Percentiles rank a stretch among this genome's conserved stretches.
Evolutionary conservation across 92 coral and sea anemone species (phyloP).

Genomic region (Phenganax marumi): DNA sequence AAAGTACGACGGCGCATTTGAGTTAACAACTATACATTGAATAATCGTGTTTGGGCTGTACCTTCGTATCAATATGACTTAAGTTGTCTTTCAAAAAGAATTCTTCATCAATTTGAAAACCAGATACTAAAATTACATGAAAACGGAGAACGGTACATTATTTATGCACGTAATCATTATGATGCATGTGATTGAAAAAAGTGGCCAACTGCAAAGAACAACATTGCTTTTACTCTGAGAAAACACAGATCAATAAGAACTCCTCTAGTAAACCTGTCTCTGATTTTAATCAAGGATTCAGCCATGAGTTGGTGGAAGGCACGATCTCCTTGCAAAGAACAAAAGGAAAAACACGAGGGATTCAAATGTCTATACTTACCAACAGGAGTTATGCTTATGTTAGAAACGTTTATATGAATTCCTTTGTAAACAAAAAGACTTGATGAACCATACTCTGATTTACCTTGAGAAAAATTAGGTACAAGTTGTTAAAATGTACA

Average conservation of each 20-base stretch:
- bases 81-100: slow-evolving; percentile 20
- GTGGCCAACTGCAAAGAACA: too few relatives aligned
- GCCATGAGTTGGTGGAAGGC: too few relatives aligned
- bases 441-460: slow-evolving; percentile 2
- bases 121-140: slow-evolving; percentile 18
- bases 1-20: background rate
- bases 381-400: slow-evolving; percentile 25
- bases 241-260: too few relatives aligned
- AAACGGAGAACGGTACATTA: background rate
- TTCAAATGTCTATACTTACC: background rate
- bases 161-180: background rate
- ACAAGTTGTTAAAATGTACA: background rate
- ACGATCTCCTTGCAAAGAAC: too few relatives aligned
- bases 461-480: background rate
- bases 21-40: background rate
- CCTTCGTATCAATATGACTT: slow-evolving; percentile 9
- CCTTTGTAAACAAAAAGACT: slow-evolving; percentile 41
- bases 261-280: too few relatives aligned
- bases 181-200: too few relatives aligned
- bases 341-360: too few relatives aligned
- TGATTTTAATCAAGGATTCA: too few relatives aligned
- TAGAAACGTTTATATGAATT: slow-evolving; percentile 19
- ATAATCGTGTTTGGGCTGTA: background rate
- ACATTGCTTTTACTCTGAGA: too few relatives aligned
- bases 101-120: slow-evolving; percentile 26